These are phyloP conservation scores for Drosophila ogumai DNA, from an alignment of 1,140 invertebrate genomes.

Conservation along the genomic window DNA sequence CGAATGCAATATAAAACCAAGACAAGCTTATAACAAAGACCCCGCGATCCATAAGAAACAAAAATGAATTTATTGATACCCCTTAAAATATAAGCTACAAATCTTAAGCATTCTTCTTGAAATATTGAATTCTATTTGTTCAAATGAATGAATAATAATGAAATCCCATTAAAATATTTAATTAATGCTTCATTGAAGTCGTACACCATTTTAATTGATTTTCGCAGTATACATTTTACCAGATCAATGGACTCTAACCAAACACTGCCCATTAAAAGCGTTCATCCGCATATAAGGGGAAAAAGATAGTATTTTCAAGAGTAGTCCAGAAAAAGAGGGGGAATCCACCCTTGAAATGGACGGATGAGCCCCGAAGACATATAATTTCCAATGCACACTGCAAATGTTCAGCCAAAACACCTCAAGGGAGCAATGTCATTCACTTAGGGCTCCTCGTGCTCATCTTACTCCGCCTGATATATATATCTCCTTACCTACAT, in stretches of 20 bases:
- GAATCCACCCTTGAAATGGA: slow-evolving; percentile 16
- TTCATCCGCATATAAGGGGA: not conserved
- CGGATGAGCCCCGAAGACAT: slow-evolving; percentile 37
- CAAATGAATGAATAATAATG: not conserved
- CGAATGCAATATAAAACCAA: slow-evolving; percentile 71
- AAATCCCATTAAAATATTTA: not conserved
- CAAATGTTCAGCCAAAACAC: slow-evolving; percentile 42
- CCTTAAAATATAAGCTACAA: slow-evolving; percentile 5
- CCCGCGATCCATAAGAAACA: not conserved
- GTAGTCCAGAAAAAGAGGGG: not conserved
- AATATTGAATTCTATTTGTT: not conserved
- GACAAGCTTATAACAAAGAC: slow-evolving; percentile 13
- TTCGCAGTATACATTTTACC: not conserved
- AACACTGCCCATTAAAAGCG: not conserved
- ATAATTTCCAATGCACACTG: slow-evolving; percentile 58
- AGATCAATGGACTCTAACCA: not conserved
- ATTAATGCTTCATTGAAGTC: not conserved
- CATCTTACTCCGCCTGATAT: not conserved
- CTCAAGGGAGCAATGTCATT: slow-evolving; percentile 53
- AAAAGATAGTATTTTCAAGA: not conserved
- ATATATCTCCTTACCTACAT: not conserved
- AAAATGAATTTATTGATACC: slow-evolving; percentile 19
- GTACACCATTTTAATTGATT: not conserved
- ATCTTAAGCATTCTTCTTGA: not conserved
- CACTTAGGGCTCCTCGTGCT: not conserved